These are phyloP conservation scores for Pungitius pungitius DNA, from an alignment of 2,113 vertebrate genomes.

Conservation along the genomic window DNA sequence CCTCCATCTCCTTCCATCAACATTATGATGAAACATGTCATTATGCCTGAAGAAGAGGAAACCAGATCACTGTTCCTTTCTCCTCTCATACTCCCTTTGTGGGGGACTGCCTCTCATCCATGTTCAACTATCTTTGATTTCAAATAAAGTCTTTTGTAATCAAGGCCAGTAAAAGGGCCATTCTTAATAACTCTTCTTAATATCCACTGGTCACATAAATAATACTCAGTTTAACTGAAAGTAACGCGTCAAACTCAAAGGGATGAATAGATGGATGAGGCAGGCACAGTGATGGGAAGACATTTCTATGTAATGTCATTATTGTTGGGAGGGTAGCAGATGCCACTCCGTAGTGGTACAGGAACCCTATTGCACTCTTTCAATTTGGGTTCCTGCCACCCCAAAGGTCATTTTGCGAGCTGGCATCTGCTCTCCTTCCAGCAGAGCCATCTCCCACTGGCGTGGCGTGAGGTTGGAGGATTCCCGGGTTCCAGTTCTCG, in stretches of 20 bases:
- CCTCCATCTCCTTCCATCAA: conserved; percentile 26
- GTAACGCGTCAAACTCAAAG: no score
- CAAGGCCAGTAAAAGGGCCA: conserved; percentile 48
- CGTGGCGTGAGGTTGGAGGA: no score
- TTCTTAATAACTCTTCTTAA: conserved; percentile 11
- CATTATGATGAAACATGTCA: not conserved
- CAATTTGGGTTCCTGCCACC: no score
- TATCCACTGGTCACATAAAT: no score
- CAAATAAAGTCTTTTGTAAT: conserved; percentile 51
- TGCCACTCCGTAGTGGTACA: no score
- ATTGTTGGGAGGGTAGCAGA: no score
- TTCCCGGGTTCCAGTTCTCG: not conserved
- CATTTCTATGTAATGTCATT: no score
- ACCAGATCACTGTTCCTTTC: conserved; percentile 24
- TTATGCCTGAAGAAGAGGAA: conserved; percentile 23
- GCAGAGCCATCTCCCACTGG: not conserved
- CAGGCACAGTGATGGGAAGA: not conserved
- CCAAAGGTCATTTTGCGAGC: no score
- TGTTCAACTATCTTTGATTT: conserved; percentile 45
- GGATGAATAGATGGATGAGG: not conserved
- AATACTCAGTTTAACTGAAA: no score
- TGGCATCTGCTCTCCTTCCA: no score
- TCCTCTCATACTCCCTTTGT: not conserved
- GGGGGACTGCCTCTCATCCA: conserved; percentile 7
- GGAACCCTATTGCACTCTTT: no score